Percentiles rank a stretch among this genome's conserved stretches.
phyloP scores from a whole-genome alignment of 2,888 invertebrate species.

The Glyphotaelius pellucidus region DNA sequence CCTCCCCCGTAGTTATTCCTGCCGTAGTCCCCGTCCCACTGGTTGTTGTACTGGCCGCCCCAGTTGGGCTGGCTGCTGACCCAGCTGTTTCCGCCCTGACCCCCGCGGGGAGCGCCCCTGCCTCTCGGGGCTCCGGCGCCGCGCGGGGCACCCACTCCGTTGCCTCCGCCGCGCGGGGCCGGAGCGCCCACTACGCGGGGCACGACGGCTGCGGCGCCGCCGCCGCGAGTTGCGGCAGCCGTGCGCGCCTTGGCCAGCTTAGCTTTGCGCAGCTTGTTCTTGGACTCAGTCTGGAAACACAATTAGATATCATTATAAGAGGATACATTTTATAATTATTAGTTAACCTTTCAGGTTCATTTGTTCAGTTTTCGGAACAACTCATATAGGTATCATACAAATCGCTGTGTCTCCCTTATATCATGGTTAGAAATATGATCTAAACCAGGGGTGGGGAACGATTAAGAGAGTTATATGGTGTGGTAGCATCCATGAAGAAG shows the following conservation, averaged over 20 bases:
- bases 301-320: neutral
- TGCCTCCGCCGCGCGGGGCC: conserved; percentile 3
- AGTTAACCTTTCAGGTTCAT: no score
- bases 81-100: neutral
- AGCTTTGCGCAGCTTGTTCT: conserved; percentile 36
- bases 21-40: conserved; percentile 26
- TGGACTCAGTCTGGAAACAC: conserved; percentile 42
- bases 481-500: no score
- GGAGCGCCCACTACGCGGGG: conserved; percentile 3
- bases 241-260: conserved; percentile 24
- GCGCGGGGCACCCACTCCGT: neutral
- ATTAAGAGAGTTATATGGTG: no score
- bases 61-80: neutral
- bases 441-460: no score
- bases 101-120: neutral
- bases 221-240: conserved; percentile 21
- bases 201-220: neutral
- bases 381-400: no score
- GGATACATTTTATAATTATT: no score
- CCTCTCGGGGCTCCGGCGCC: neutral
- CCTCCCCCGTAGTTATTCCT: neutral
- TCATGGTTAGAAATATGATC: no score
- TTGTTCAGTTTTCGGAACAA: no score
- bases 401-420: no score
- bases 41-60: conserved; percentile 26